Base-by-base conservation (phyloP, 2,113 vertebrate species). In the Chrysochloris asiatica region DNA sequence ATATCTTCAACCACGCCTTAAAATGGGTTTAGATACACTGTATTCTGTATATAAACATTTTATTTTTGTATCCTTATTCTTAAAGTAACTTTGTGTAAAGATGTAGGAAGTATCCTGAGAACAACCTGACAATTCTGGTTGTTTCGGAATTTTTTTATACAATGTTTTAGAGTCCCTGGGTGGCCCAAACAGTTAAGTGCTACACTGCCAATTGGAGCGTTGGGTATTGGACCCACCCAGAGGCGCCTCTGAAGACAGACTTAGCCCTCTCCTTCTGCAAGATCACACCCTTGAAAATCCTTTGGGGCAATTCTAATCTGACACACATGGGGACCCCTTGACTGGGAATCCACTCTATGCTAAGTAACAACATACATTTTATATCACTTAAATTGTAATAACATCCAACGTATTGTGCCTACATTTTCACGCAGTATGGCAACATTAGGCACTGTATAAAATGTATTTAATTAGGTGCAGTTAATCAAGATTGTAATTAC, bases 401-500 rank as follows among this genome's bases (percentile, higher is more conserved):
- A 86, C 22, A 52, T 56, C 59, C 6, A 67, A 71, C 22, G 16
- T 48, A 72, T 75, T 45, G 48, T 28, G 16, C 3, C 45, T 48
- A 28, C 50, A 80, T 86, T 86, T 76, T 83, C 50, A 86, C 22
- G 3, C 26, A 28, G n/a, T 12, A 33, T 75, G 22, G 48, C 38
- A 78, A 54, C 45, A 38, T 47, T 69, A 50, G 13, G 80, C 41
- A 61, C 33, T 0, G 36, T 19, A 8, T 47, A 82, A 83, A 30
- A 52, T 13, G 67, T 84, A 33, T 33, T 48, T 83, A 80, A 83
- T 54, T 76, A 92, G 59, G 26, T 30, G 28, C 56, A 83, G 9
- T 75, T 91, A 83, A 91, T 90, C 33, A 86, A 79, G 43, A 88
- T 71, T 77, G 54, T 90, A 86, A 88, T 90, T 56, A 69, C 54